A percentile compares a stretch with the other conserved stretches of the same genome.
phyloP scores from a whole-genome alignment of 2,888 invertebrate genomes.

The Sesia bembeciformis region DNA sequence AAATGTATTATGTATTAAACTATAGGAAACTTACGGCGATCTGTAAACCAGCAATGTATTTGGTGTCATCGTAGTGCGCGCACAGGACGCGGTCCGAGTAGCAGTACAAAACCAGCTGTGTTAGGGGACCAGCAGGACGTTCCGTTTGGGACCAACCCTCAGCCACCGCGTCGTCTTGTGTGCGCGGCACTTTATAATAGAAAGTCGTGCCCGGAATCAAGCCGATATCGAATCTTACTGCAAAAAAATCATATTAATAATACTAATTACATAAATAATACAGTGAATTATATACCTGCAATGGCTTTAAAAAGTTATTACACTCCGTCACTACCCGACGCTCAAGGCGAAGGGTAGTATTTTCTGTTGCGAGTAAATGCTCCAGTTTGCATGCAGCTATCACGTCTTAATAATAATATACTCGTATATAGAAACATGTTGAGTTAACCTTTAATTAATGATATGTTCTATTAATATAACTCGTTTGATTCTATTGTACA shows the following conservation, averaged over 20 bases:
- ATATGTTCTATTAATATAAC: no score
- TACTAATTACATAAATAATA: background rate
- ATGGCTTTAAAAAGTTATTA: no score
- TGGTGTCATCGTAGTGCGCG: conserved; percentile 26
- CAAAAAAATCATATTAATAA: background rate
- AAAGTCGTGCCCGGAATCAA: conserved; percentile 7
- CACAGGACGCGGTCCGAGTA: conserved; percentile 27
- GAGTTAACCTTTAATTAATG: no score
- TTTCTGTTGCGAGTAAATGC: background rate
- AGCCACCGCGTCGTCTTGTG: conserved; percentile 14
- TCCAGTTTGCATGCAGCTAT: background rate
- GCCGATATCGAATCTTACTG: conserved; percentile 18
- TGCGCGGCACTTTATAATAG: conserved; percentile 29
- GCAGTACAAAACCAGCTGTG: conserved; percentile 32
- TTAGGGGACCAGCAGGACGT: conserved; percentile 16
- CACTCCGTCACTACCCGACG: no score
- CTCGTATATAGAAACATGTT: background rate
- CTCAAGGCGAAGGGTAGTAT: background rate
- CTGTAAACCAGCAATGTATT: conserved; percentile 35
- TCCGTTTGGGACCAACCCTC: conserved; percentile 20
- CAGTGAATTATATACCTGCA: background rate
- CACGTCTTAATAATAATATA: background rate
- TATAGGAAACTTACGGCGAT: conserved; percentile 32
- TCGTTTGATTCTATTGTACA: no score
- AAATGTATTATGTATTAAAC: background rate